Percentiles rank a stretch among this genome's conserved stretches.
Conservation (phyloP, 2,113 vertebrate genomes). For the Pimephales promelas region DNA sequence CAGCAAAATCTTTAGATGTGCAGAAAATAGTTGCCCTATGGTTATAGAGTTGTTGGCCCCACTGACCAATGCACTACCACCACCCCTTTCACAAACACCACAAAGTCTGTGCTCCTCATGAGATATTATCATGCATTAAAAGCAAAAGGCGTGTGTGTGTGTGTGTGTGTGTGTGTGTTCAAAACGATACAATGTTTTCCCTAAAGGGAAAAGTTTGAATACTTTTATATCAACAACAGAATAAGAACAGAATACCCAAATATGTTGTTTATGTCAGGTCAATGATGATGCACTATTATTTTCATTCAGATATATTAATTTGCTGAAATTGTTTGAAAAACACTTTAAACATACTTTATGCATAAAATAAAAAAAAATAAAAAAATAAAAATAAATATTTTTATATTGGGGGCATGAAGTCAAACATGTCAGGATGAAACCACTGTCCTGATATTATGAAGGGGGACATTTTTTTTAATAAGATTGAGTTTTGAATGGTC, state of each 20-base stretch:
- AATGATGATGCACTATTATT: too few species aligned
- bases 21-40: not conserved
- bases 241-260: not conserved
- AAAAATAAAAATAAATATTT: too few species aligned
- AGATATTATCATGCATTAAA: not conserved
- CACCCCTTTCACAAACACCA: not conserved
- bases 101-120: not conserved
- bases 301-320: too few species aligned
- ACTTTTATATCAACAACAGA: not conserved
- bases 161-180: not conserved
- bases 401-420: not conserved
- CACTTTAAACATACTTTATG: too few species aligned
- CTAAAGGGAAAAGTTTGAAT: not conserved
- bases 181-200: not conserved
- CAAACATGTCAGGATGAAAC: not conserved
- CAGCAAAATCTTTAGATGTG: too few species aligned
- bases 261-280: too few species aligned
- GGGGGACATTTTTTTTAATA: too few species aligned
- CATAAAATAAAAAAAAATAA: too few species aligned
- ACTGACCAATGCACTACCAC: not conserved
- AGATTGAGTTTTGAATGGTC: too few species aligned
- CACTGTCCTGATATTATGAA: not conserved
- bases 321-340: too few species aligned
- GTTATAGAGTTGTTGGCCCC: not conserved
- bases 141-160: not conserved